Evolutionary conservation across 2,888 invertebrate genomes (phyloP), one percentile per base, ranked within the genome.

Genomic region (Drosophila pegasa): DNA sequence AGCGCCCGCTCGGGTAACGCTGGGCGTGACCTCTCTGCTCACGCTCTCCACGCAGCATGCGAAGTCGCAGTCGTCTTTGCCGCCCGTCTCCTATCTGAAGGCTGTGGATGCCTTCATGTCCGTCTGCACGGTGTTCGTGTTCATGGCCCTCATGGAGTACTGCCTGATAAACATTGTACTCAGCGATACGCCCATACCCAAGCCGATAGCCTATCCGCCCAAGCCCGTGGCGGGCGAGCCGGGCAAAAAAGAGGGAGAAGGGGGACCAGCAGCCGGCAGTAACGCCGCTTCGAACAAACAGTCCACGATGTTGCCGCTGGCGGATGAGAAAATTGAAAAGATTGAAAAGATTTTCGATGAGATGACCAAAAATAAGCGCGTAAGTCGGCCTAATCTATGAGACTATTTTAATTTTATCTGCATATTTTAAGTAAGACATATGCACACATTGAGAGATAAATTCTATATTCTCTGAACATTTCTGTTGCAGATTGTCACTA

Each of bases 61-160:
- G 14, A 98, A 98, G 93, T 97, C 97, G 73, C 97, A 98, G 91
- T 96, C 97, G n/a, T 96, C 97, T 33, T 92, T 98, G 22, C 98
- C 98, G 0, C 97, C 98, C 0, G 98, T 98, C 5, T 98, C 98
- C 1, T 98, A 98, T 91, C 93, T 98, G 48, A 98, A 98, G 92
- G 97, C 97, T 0, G 97, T 98, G 3, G 97, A 98, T 89, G 97
- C 96, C 0, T 98, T 97, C 90, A 98, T 98, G 97, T 97, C 97
- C 16, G 96, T 96, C 20, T 98, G 97, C 91, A 97, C 97, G 54
- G 94, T 97, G 65, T 97, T 98, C 92, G 97, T 98, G 89, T 98
- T 98, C 90, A 96, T 98, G 96, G 97, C 97, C 0, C 92, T 98
- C 54, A 98, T 98, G 97, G 97, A 98, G 91, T 98, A 97, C 90